Conservation (phyloP, 1,140 invertebrate species). For the Drosophila mayri region DNA sequence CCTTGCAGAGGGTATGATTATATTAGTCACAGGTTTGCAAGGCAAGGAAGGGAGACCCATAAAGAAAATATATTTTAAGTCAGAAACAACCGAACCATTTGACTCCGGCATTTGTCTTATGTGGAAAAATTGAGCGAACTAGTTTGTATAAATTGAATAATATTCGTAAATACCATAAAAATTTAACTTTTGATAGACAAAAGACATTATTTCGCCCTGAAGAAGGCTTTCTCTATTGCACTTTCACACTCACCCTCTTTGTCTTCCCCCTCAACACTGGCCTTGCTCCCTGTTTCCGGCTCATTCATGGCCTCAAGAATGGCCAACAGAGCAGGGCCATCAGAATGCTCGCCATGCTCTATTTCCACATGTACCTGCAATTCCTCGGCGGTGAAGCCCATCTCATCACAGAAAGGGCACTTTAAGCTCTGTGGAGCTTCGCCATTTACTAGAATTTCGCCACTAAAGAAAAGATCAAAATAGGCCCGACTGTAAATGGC, state of each 20-base stretch:
- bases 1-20: background rate
- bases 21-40: background rate
- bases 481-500: conserved; percentile 36
- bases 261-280: background rate
- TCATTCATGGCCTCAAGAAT: conserved; percentile 48
- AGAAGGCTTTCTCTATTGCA: background rate
- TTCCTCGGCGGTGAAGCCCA: conserved; percentile 46
- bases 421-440: conserved; percentile 57
- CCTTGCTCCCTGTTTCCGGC: background rate
- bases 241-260: conserved; percentile 46
- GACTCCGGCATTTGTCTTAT: no score
- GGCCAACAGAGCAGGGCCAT: conserved; percentile 32
- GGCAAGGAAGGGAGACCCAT: background rate
- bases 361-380: conserved; percentile 45
- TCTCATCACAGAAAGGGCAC: conserved; percentile 51
- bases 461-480: conserved; percentile 47
- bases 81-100: background rate
- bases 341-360: conserved; percentile 34
- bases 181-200: no score
- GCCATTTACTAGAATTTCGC: conserved; percentile 40
- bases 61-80: background rate
- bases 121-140: no score
- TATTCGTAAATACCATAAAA: no score
- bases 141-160: no score
- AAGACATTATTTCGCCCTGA: no score